A percentile compares a stretch with the other conserved stretches of the same genome.
Evolutionary conservation across 2,113 vertebrate genomes (phyloP).

Genomic region (Hymenochirus boettgeri): DNA sequence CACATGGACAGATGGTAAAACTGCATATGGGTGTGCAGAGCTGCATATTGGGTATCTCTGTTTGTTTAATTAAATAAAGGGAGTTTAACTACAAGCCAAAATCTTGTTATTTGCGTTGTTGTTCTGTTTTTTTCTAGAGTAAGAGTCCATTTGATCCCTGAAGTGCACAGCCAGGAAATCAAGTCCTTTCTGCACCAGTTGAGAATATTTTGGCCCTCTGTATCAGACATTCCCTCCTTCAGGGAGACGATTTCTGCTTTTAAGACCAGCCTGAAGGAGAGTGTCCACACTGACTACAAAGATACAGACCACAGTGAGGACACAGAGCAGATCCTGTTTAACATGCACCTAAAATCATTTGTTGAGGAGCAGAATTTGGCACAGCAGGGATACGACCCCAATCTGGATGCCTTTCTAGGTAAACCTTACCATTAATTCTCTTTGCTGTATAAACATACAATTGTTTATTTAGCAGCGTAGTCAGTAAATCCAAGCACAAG

Average conservation of each 20-base stretch:
- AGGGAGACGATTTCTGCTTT: conserved; percentile 54
- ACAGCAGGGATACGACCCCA: conserved; percentile 79
- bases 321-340: conserved; percentile 25
- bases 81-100: too few species aligned
- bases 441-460: too few species aligned
- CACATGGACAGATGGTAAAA: too few species aligned
- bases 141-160: conserved; percentile 65
- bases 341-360: conserved; percentile 67
- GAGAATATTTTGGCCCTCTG: conserved; percentile 70
- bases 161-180: conserved; percentile 57
- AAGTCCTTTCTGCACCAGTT: conserved; percentile 65
- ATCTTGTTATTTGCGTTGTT: too few species aligned
- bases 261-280: conserved; percentile 56
- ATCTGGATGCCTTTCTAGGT: conserved; percentile 62
- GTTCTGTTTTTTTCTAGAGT: conserved; percentile 57
- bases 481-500: too few species aligned
- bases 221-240: conserved; percentile 39
- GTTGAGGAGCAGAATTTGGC: conserved; percentile 61
- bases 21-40: too few species aligned
- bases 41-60: too few species aligned
- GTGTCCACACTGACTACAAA: conserved; percentile 42
- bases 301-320: conserved; percentile 1
- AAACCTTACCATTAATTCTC: conserved; percentile 28
- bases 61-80: too few species aligned
- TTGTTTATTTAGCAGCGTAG: too few species aligned